Evolutionary conservation across 2,888 invertebrate species (phyloP).

Genomic region (Stictocephala bisonia): DNA sequence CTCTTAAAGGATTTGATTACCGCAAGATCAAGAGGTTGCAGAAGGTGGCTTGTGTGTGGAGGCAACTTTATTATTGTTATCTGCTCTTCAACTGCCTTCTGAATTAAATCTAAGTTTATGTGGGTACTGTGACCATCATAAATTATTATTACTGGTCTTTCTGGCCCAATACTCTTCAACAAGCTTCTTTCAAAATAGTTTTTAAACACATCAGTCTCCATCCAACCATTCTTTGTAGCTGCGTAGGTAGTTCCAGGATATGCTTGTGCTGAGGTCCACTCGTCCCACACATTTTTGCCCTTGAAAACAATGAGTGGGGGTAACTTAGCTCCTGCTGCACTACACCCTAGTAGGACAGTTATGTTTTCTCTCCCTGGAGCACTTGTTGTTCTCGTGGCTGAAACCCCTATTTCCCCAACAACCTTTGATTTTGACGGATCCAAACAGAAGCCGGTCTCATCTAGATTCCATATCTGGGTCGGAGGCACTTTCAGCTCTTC

Average conservation of each 20-base stretch:
- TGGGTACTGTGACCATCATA: slow-evolving; percentile 62
- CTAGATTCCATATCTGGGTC: slow-evolving; percentile 57
- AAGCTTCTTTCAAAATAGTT: slow-evolving; percentile 15
- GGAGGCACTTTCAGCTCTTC: slow-evolving; percentile 57
- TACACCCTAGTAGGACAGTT: slow-evolving; percentile 19
- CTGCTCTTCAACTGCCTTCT: slow-evolving; percentile 53
- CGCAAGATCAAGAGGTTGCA: slow-evolving; percentile 59
- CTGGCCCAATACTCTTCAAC: slow-evolving; percentile 12
- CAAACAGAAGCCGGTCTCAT: slow-evolving; percentile 56
- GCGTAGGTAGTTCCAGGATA: slow-evolving; percentile 57
- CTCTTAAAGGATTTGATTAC: slow-evolving; percentile 59
- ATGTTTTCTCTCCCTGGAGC: slow-evolving; percentile 31
- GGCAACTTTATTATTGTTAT: slow-evolving; percentile 61
- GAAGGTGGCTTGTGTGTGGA: slow-evolving; percentile 56
- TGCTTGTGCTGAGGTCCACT: slow-evolving; percentile 58
- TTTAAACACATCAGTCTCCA: slow-evolving; percentile 48
- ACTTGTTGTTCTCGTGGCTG: slow-evolving; percentile 29
- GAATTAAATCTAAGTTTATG: slow-evolving; percentile 56
- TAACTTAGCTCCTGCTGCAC: slow-evolving; percentile 58
- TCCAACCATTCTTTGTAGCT: slow-evolving; percentile 62
- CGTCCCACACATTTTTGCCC: slow-evolving; percentile 62
- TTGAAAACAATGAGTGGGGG: slow-evolving; percentile 62
- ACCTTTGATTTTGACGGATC: slow-evolving; percentile 55
- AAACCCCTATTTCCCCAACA: slow-evolving; percentile 46
- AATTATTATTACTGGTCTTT: slow-evolving; percentile 59